Evolutionary conservation across 2,888 invertebrate genomes (phyloP).

Genomic region (Sabatieria punctata): DNA sequence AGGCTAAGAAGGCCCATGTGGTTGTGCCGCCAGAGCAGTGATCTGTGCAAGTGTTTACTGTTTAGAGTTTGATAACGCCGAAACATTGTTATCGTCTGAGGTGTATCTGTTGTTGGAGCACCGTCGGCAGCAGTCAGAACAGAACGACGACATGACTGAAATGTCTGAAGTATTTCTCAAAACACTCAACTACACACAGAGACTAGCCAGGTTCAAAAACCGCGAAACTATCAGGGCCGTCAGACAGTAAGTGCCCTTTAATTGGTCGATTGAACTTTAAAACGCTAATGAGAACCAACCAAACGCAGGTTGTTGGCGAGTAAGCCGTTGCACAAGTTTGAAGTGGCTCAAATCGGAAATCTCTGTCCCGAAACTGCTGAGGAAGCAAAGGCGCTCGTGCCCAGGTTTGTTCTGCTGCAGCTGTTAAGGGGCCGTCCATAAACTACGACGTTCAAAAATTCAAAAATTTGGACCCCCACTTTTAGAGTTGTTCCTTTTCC

Average conservation of each 20-base stretch:
- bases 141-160: constrained; percentile 89
- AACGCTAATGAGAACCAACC: no score
- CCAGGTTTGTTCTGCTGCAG: constrained; percentile 47
- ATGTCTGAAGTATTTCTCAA: constrained; percentile 97
- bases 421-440: no score
- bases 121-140: constrained; percentile 90
- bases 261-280: no score
- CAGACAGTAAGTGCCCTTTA: constrained; percentile 62
- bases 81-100: constrained; percentile 65
- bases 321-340: constrained; percentile 93
- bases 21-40: neutral
- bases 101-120: constrained; percentile 79
- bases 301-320: constrained; percentile 52
- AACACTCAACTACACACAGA: constrained; percentile 81
- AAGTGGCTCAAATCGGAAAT: constrained; percentile 87
- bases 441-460: no score
- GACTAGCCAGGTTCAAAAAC: constrained; percentile 92
- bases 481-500: no score
- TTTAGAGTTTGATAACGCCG: constrained; percentile 96
- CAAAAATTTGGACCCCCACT: no score
- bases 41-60: neutral
- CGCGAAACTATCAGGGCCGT: constrained; percentile 93
- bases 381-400: constrained; percentile 91
- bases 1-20: neutral
- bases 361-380: constrained; percentile 96